phyloP scores from a whole-genome alignment of 1,140 invertebrate species.

The Ruditapes philippinarum region DNA sequence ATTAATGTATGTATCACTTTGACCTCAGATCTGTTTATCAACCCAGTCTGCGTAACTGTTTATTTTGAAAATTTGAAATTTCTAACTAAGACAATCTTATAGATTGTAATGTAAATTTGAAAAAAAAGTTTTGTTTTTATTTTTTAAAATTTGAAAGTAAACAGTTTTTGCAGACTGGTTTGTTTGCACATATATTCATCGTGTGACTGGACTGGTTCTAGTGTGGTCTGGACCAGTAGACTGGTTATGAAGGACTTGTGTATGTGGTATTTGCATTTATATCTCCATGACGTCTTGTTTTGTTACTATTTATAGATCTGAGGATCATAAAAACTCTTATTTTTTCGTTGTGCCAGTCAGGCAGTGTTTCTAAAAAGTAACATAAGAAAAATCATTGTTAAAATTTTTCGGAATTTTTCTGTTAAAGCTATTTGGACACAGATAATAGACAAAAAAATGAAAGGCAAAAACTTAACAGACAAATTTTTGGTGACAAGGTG shows the following conservation, averaged over 20 bases:
- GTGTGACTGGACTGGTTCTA: slow-evolving; percentile 28
- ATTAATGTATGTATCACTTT: slow-evolving; percentile 16
- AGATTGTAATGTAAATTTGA: too few species aligned
- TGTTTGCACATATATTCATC: slow-evolving; percentile 37
- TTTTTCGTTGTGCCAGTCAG: slow-evolving; percentile 57
- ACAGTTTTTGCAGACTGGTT: slow-evolving; percentile 21
- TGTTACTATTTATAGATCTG: slow-evolving; percentile 67
- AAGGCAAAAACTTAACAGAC: too few species aligned
- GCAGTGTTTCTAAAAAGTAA: slow-evolving; percentile 52
- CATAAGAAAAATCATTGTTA: neutral
- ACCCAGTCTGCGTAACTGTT: slow-evolving; percentile 32
- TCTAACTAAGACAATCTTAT: too few species aligned
- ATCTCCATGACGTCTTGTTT: slow-evolving; percentile 66
- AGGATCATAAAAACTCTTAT: slow-evolving; percentile 56
- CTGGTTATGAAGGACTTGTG: slow-evolving; percentile 59
- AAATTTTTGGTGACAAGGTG: slow-evolving; percentile 11
- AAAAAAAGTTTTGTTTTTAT: too few species aligned
- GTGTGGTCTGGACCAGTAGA: slow-evolving; percentile 15
- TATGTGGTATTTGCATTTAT: slow-evolving; percentile 69
- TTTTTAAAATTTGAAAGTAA: neutral
- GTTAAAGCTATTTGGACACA: neutral
- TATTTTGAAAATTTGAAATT: too few species aligned
- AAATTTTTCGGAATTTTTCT: too few species aligned
- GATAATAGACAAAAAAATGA: neutral
- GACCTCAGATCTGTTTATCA: slow-evolving; percentile 37